Base-by-base conservation (phyloP, 2,797 vertebrate species). In the Leucoraja ocellata region DNA sequence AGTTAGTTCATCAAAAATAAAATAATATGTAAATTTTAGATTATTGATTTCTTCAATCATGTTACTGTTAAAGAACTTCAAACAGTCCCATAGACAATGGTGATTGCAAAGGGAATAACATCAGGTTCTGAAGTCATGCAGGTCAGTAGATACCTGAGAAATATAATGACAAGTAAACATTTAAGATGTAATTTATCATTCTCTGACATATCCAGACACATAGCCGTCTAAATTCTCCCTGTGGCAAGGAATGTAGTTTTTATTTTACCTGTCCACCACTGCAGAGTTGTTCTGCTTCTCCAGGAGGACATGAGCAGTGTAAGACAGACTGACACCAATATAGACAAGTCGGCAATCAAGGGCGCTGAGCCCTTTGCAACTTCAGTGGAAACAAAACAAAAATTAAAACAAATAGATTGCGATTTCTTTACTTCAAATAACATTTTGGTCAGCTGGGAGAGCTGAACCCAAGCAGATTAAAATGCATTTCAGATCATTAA, bases 401-500 rank as follows among this genome's bases (percentile, higher is more conserved):
- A 58, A 58, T 16, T 32, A 79, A 79, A 79, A 36, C 4, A 79
- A 84, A 88, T 18, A 28, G 6, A 21, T 65, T 88, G 6, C 4
- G 21, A 76, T 74, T n/a, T 21, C 21, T 18, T 16, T 76, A 46
- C 71, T 74, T 92, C 39, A 58, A 58, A 76, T 91, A 92, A 76
- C 36, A 36, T 92, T 92, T 92, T 76, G 46, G 11, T 92, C 71
- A 76, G 25, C 90, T 76, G 39, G 39, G 71, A 74, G n/a, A 76
- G 46, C 36, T 54, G 36, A 25, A 46, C 23, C 23, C 39, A 28
- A 8, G 71, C 25, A 73, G 73, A 74, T 74, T 58, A 76, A 58
- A 76, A 92, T 54, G 39, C 4, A 11, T 28, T 76, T 92, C 54
- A 8, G 39, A 28, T 74, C 46, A 54, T 74, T 92, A 92, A 73